These are phyloP conservation scores for Ochropleura plecta DNA, from an alignment of 2,888 invertebrate genomes.

Conservation along the genomic window DNA sequence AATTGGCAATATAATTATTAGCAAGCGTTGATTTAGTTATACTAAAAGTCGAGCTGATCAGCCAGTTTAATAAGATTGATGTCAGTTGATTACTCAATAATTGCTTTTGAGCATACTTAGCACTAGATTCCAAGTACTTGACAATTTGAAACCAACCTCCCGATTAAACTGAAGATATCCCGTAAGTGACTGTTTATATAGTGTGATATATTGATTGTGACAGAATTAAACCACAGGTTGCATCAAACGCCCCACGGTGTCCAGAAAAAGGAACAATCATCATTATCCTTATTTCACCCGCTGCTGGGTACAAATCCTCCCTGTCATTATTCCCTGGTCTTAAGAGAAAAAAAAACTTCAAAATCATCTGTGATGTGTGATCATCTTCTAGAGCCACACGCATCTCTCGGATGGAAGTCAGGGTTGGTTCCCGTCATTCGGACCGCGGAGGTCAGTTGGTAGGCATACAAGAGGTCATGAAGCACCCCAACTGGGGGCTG, in stretches of 20 bases:
- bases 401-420: conserved; percentile 76
- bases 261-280: background rate
- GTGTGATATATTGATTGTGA: background rate
- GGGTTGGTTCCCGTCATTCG: conserved; percentile 77
- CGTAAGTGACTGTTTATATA: too few species aligned
- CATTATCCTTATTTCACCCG: background rate
- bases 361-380: background rate
- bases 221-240: background rate
- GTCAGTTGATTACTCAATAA: background rate
- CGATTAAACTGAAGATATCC: too few species aligned
- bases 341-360: background rate
- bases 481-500: conserved; percentile 83
- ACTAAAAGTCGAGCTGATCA: background rate
- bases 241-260: background rate
- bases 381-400: conserved; percentile 70
- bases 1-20: background rate
- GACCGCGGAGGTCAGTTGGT: conserved; percentile 80
- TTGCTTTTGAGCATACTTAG: background rate
- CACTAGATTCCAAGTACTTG: too few species aligned
- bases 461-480: conserved; percentile 79
- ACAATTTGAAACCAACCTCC: too few species aligned
- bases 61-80: background rate
- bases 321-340: background rate
- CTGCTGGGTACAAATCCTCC: background rate
- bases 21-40: background rate